phyloP scores from a whole-genome alignment of 2,888 invertebrate species.

The Lepas anatifera region DNA sequence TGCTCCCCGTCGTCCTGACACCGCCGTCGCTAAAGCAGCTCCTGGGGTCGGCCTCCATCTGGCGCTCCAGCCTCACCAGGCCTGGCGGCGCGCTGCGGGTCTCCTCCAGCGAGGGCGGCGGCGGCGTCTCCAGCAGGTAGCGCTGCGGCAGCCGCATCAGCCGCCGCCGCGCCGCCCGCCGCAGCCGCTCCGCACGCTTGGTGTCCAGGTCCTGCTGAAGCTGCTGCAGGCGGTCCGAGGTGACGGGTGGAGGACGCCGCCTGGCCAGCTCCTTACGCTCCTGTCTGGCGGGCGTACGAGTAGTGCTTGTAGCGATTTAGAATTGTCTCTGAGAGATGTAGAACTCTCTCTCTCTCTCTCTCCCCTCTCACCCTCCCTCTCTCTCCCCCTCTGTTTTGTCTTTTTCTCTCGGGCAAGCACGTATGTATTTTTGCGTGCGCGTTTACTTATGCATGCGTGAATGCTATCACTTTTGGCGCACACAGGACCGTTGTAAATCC shows the following conservation, averaged over 20 bases:
- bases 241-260: not conserved
- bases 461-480: no score
- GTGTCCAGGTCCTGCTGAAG: not conserved
- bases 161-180: not conserved
- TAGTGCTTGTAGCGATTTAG: no score
- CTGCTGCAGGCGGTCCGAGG: not conserved
- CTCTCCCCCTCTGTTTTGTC: no score
- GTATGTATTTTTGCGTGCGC: no score
- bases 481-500: no score
- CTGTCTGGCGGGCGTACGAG: not conserved
- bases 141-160: not conserved
- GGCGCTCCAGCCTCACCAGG: not conserved
- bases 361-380: no score
- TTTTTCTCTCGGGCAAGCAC: no score
- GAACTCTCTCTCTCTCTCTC: no score
- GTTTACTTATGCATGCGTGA: no score
- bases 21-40: not conserved
- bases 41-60: not conserved
- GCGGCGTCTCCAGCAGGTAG: not conserved
- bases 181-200: not conserved
- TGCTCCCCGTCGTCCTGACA: not conserved
- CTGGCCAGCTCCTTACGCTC: not conserved
- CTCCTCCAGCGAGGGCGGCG: not conserved
- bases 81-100: not conserved
- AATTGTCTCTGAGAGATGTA: no score